Evolutionary conservation across 2,888 invertebrate genomes (phyloP), one percentile per base, ranked within the genome.

Genomic region (Lepidonotus clava): DNA sequence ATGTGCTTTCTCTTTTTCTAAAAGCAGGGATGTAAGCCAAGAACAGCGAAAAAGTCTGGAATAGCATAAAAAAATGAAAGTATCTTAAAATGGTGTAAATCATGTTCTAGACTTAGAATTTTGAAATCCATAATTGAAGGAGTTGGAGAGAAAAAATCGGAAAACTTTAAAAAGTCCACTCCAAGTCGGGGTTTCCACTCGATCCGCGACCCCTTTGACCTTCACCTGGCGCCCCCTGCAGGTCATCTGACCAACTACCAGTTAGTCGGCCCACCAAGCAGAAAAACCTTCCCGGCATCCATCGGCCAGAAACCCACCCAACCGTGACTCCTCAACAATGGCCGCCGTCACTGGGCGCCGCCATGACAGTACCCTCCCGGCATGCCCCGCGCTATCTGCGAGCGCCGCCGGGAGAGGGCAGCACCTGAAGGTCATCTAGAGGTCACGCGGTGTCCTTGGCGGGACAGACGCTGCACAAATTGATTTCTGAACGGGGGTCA

Each of bases 391-490:
- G 61, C 61, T 61, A 61, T 61, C 61, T 61, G 28, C 61, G 61
- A 32, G 28, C 61, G 24, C 61, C 28, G 61, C 24, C 61, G 28
- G 61, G 28, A 32, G 61, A 18, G 61, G 28, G 61, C 61, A 28
- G 53, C 53, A 53, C 53, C 53, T 53, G 21, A 11, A 53, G 53
- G 53, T 53, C 53, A 53, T 53, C 53, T 53, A 18, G n/a, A 53
- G 61, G 61, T 61, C 28, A 28, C 28, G 61, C 61, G 61, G 61
- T 32, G 61, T 61, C 24, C 61, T 18, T 14, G 61, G n/a, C 61
- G 14, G 61, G 11, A 61, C 61, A 28, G 61, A 61, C 61, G 61
- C 61, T 61, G 28, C 28, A 61, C 61, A 61, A 61, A 61, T 61
- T 61, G 61, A 61, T 61, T 61, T 61, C 61, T 61, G 61, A 61